phyloP scores from a whole-genome alignment of 2,113 vertebrate genomes.

The Centropristis striata region DNA sequence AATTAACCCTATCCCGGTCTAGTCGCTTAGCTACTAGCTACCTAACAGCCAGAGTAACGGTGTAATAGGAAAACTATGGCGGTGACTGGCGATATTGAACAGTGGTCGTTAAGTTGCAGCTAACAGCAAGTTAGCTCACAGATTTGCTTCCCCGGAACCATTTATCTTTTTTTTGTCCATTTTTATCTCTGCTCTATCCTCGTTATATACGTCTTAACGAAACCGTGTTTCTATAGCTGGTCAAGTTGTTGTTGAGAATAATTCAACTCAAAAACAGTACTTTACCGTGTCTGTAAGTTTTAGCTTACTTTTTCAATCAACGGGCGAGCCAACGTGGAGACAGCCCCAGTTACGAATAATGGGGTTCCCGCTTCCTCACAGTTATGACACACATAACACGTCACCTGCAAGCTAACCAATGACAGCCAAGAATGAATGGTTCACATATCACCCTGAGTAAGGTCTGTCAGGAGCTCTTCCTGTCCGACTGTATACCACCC shows the following conservation, averaged over 20 bases:
- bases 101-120: background rate
- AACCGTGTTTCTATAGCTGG: background rate
- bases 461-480: background rate
- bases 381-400: conserved; percentile 20
- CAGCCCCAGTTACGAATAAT: background rate
- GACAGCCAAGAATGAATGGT: rapidly evolving
- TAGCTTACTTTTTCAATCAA: conserved; percentile 35
- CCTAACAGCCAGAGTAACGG: background rate
- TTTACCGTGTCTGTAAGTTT: conserved; percentile 32
- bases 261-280: background rate
- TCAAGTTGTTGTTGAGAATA: background rate
- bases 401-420: conserved; percentile 24
- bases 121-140: conserved; percentile 19
- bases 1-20: background rate
- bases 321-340: conserved; percentile 35
- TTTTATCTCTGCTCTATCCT: background rate
- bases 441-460: rapidly evolving
- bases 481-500: background rate
- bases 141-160: background rate
- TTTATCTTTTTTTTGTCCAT: too few species aligned
- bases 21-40: too few species aligned
- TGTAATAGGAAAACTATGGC: too few species aligned
- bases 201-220: background rate
- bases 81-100: too few species aligned
- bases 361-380: conserved; percentile 67